Evolutionary conservation across 2,113 vertebrate species (phyloP), one percentile per base, ranked within the genome.

Genomic region (Garra rufa): DNA sequence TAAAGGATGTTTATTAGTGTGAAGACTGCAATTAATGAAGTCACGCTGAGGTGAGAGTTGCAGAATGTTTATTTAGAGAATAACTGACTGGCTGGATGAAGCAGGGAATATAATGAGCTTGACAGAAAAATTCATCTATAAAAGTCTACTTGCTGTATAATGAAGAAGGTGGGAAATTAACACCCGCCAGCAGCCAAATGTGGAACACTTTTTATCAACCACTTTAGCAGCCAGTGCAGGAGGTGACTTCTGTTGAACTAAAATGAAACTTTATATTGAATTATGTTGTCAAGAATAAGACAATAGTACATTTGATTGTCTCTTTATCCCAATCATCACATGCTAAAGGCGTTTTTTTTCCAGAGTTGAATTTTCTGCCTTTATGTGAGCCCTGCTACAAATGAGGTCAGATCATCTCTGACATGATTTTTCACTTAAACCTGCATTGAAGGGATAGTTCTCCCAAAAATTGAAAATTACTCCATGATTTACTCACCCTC

Each of bases 11-110:
- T 65, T 80, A 65, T 80, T 65, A 65, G 77, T 48, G 26, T 46
- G 26, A 63, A 30, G 77, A 48, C 43, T 63, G 41, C 24, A 80
- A 80, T 80, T 80, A 80, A 63, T 65, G 59, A 80, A 80, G 55
- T 59, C 55, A 61, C 61, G 76, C 76, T 63, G 76, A 78, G 77
- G 41, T 65, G 59, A 80, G 59, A 63, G 9, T 63, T 65, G 59
- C 57, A 65, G 38, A 48, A 63, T 46, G n/a, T 63, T 65, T 65
- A 80, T 78, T 78, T 78, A 43, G 76, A 61, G 43, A 28, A 30
- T 65, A 80, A 61, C 55, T 43, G 24, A 77, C 30, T 59, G 21
- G 1, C 55, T 46, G 17, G 41, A 65, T 65, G 17, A 13, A 46
- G 77, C 43, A 48, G 77, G n/a, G 41, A 80, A 65, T 63, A 65